These are phyloP conservation scores for Onychostruthus taczanowskii DNA, from an alignment of 2,113 vertebrate genomes.

Conservation along the genomic window DNA sequence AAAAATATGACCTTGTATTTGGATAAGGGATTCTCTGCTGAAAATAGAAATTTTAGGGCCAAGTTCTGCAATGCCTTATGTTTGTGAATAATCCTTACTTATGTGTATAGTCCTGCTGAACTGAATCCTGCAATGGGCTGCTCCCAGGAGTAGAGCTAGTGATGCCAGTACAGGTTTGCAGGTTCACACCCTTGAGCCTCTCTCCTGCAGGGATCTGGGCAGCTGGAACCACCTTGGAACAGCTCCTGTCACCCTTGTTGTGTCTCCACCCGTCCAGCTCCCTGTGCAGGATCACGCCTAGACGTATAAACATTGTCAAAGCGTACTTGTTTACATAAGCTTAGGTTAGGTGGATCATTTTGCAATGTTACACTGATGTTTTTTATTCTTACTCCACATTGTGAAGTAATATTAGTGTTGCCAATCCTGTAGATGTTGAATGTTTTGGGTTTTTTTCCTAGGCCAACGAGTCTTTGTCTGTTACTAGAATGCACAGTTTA, in stretches of 20 bases:
- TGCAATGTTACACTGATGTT: slow-evolving; percentile 13
- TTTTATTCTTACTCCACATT: neutral
- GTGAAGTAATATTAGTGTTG: slow-evolving; percentile 61
- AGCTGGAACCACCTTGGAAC: neutral
- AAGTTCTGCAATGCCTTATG: slow-evolving; percentile 61
- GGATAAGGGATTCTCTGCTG: slow-evolving; percentile 9
- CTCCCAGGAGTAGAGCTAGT: neutral
- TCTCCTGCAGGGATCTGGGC: neutral
- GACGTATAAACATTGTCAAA: slow-evolving; percentile 20
- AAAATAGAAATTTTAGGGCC: slow-evolving; percentile 32
- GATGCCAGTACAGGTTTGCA: slow-evolving; percentile 1
- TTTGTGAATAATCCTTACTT: slow-evolving; percentile 10
- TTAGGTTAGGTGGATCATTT: slow-evolving; percentile 54
- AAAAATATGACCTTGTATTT: neutral
- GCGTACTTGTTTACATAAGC: slow-evolving; percentile 72
- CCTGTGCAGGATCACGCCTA: neutral
- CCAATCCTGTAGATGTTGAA: slow-evolving; percentile 58
- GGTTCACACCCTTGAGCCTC: neutral
- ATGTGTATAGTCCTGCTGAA: neutral
- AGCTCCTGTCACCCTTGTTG: neutral
- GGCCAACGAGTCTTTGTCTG: slow-evolving; percentile 21
- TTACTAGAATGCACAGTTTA: slow-evolving; percentile 41
- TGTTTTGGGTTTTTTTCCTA: neutral
- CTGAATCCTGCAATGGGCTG: neutral
- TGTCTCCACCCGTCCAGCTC: neutral